phyloP scores from a whole-genome alignment of 2,888 invertebrate species.

The Drosophila phalerata region DNA sequence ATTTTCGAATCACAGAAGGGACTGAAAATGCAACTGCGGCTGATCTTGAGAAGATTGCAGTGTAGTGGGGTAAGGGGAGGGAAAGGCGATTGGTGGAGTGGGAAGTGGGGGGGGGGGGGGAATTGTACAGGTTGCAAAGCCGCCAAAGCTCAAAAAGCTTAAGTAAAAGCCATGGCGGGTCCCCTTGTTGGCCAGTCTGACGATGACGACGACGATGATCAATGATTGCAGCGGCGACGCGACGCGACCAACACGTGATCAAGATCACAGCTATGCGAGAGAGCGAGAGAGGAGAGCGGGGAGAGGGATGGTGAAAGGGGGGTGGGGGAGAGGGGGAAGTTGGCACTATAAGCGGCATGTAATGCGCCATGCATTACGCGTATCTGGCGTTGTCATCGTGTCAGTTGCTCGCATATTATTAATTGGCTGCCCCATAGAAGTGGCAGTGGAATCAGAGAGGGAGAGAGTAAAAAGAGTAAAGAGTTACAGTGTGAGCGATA shows the following conservation, averaged over 20 bases:
- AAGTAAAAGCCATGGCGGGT: conserved; percentile 48
- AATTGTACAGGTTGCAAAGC: conserved; percentile 44
- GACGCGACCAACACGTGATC: conserved; percentile 51
- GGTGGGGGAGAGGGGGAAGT: neutral
- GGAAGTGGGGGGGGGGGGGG: neutral
- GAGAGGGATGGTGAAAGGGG: neutral
- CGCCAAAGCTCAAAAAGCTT: conserved; percentile 52
- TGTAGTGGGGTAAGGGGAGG: neutral
- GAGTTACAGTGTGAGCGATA: neutral
- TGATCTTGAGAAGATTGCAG: conserved; percentile 39
- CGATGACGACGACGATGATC: conserved; percentile 81
- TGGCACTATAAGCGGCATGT: conserved; percentile 54
- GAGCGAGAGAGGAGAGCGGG: neutral
- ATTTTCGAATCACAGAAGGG: conserved; percentile 74
- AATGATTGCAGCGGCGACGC: conserved; percentile 70
- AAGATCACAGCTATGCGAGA: conserved; percentile 47
- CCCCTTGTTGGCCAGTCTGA: conserved; percentile 52
- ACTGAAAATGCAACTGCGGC: conserved; percentile 43
- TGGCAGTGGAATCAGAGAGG: neutral
- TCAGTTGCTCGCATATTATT: conserved; percentile 81
- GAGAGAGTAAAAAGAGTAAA: neutral
- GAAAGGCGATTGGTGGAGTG: too few species aligned
- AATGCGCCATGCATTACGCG: conserved; percentile 79
- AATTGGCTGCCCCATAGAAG: conserved; percentile 67
- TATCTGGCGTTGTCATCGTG: conserved; percentile 79